These are phyloP conservation scores for Terebella lapidaria DNA, from an alignment of 2,888 invertebrate genomes.

Conservation along the genomic window DNA sequence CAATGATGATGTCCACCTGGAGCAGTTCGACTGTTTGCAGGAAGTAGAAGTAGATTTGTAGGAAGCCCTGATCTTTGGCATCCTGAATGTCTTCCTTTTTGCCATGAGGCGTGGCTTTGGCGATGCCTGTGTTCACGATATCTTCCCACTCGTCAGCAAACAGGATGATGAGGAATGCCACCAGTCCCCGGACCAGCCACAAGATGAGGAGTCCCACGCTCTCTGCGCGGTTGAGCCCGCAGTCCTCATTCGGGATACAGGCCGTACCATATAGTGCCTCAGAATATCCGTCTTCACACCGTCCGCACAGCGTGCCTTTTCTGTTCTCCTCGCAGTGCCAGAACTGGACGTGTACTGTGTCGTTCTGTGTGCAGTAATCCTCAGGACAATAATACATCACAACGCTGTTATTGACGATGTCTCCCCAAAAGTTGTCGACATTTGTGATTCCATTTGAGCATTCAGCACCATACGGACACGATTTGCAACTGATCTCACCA, in stretches of 20 bases:
- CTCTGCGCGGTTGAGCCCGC: constrained; percentile 3
- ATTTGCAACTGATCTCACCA: not conserved
- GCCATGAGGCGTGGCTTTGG: not conserved
- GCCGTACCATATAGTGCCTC: constrained; percentile 18
- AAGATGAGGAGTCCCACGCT: not conserved
- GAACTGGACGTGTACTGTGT: not conserved
- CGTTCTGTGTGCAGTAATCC: constrained; percentile 14
- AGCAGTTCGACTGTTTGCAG: constrained; percentile 17
- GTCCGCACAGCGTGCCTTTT: constrained; percentile 16
- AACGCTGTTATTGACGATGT: not conserved
- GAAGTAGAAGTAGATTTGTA: constrained; percentile 22
- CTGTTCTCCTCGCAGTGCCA: constrained; percentile 11
- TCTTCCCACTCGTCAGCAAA: constrained; percentile 14
- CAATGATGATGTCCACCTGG: constrained; percentile 9
- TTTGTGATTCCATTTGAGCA: constrained; percentile 12
- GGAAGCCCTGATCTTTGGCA: constrained; percentile 2
- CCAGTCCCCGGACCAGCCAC: constrained; percentile 7
- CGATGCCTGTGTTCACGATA: not conserved
- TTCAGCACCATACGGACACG: constrained; percentile 15
- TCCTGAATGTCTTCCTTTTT: not conserved
- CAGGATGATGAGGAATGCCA: constrained; percentile 18
- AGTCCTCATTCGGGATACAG: constrained; percentile 13
- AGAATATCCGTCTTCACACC: constrained; percentile 16
- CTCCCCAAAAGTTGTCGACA: constrained; percentile 12
- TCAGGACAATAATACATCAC: constrained; percentile 19